Evolutionary conservation across 1,140 invertebrate genomes (phyloP), one percentile per base, ranked within the genome.

Genomic region (Ostrea edulis): DNA sequence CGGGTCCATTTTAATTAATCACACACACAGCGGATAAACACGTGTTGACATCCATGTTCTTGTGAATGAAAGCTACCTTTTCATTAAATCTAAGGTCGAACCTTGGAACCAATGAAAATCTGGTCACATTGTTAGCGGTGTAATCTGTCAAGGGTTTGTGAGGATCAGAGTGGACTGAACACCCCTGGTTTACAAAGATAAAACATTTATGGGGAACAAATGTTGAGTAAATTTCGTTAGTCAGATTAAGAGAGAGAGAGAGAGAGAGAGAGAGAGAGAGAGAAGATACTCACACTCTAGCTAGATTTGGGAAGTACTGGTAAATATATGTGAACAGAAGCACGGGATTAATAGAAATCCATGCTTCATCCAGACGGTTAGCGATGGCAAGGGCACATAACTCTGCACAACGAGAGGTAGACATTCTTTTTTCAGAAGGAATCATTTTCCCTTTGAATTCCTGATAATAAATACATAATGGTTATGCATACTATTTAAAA

Each of bases 351-450:
- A 96, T 84, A 22, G 95, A 95, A 89, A 97, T 97, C 97, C 97
- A 98, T 2, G 96, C 96, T 95, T 98, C 97, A 84, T 96, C 94
- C 84, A 97, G 90, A 94, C 96, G 96, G 94, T 98, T 98, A 17
- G 97, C 97, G 53, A 98, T 96, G 17, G 97, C 97, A 22, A 97
- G 94, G 0, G 96, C 96, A 94, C 96, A 97, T 5, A 98, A 94
- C 90, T 96, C 93, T 0, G 96, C 97, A 95, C 97, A 98, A 52
- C 97, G 95, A 91, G 97, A 96, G 0, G 96, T 95, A 3, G 96
- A 96, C 95, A 98, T 96, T 93, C 97, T 95, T 52, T 91, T 92
- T 55, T 93, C 93, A 35, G 85, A 86, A 35, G 86, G 55, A 7
- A 89, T 77, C 92, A 93, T 93, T 17, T 87, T 83, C 53, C 68